A percentile compares a stretch with the other conserved stretches of the same genome.
phyloP scores from a whole-genome alignment of 2,888 invertebrate genomes.

The Agonopterix arenella region DNA sequence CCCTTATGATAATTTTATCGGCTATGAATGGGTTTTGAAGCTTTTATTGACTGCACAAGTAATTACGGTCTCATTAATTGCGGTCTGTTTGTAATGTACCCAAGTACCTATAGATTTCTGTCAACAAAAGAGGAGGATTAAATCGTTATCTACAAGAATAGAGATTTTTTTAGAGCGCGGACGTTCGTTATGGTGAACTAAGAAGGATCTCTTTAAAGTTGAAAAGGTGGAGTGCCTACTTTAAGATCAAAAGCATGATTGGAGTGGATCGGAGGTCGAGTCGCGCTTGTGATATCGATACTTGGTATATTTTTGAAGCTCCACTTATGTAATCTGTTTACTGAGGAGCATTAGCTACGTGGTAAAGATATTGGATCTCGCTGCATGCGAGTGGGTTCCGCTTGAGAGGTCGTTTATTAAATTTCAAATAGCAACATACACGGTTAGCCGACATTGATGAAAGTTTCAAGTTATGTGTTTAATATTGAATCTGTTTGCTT shows the following conservation, averaged over 20 bases:
- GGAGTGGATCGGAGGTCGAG: slow-evolving; percentile 27
- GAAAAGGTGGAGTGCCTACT: slow-evolving; percentile 15
- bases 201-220: slow-evolving; percentile 23
- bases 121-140: slow-evolving; percentile 7
- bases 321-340: slow-evolving; percentile 24
- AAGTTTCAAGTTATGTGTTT: slow-evolving; percentile 2
- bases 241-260: slow-evolving; percentile 31
- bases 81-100: slow-evolving; percentile 6
- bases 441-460: slow-evolving; percentile 1
- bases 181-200: slow-evolving; percentile 7
- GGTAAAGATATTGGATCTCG: slow-evolving; percentile 24
- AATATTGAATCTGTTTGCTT: neutral
- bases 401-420: slow-evolving; percentile 13
- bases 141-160: slow-evolving; percentile 8
- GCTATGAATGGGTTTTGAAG: slow-evolving; percentile 19
- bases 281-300: slow-evolving; percentile 29
- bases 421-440: slow-evolving; percentile 5
- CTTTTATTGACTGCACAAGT: slow-evolving; percentile 24
- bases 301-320: slow-evolving; percentile 20
- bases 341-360: slow-evolving; percentile 20
- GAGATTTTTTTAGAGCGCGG: neutral
- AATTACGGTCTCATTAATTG: slow-evolving; percentile 14
- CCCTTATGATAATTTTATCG: slow-evolving; percentile 27
- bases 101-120: neutral
- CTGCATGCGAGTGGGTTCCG: slow-evolving; percentile 17